Evolutionary conservation across 2,797 vertebrate genomes (phyloP).

Genomic region (Hypotaenidia philippensis): DNA sequence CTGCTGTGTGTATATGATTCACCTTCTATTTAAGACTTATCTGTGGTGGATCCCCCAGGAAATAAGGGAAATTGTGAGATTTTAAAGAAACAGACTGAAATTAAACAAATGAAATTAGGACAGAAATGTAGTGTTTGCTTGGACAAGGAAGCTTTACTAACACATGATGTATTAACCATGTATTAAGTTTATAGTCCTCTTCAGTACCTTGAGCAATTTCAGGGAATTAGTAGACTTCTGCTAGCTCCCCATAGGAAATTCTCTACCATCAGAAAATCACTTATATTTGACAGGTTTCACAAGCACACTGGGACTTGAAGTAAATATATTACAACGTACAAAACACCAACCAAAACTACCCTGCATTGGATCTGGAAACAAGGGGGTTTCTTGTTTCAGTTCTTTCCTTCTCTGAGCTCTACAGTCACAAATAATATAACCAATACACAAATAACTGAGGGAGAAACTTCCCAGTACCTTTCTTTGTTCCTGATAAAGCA

Average conservation of each 20-base stretch:
- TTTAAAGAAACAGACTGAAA: neutral
- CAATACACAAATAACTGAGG: neutral
- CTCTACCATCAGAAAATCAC: neutral
- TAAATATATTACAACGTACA: neutral
- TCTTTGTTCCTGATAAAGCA: neutral
- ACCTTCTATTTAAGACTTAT: neutral
- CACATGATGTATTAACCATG: neutral
- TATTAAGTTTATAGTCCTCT: neutral
- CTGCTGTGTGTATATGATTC: neutral
- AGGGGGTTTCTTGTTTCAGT: neutral
- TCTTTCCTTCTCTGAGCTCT: neutral
- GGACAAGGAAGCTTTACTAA: neutral
- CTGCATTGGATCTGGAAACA: neutral
- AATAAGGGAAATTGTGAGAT: neutral
- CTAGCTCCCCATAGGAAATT: neutral
- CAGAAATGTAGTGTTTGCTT: fast-evolving
- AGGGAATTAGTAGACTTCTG: neutral
- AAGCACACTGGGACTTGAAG: neutral
- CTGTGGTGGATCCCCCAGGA: neutral
- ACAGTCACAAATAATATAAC: neutral
- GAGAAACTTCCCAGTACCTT: neutral
- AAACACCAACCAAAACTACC: neutral
- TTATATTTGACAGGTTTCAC: neutral
- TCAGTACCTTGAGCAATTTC: neutral
- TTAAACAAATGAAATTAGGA: neutral